phyloP scores from a whole-genome alignment of 1,140 invertebrate species.

The Cryptotermes secundus region DNA sequence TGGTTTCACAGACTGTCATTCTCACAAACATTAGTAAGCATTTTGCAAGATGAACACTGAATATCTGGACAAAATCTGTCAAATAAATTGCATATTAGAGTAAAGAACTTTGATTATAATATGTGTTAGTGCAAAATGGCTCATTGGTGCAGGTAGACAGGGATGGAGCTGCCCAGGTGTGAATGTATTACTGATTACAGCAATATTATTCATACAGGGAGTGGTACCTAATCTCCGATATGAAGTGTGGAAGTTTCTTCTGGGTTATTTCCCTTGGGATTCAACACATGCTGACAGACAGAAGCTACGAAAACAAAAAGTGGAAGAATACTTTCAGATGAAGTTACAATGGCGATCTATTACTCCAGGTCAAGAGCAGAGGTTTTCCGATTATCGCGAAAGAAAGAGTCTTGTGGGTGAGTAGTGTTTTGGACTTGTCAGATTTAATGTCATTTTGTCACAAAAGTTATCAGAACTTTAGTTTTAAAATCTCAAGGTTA shows the following conservation, averaged over 20 bases:
- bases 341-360: slow-evolving; percentile 96
- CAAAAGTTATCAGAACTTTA: too few species aligned
- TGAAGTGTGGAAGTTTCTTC: slow-evolving; percentile 94
- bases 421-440: slow-evolving; percentile 7
- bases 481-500: too few species aligned
- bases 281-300: slow-evolving; percentile 70
- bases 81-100: too few species aligned
- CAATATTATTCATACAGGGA: slow-evolving; percentile 54
- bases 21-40: too few species aligned
- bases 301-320: slow-evolving; percentile 67
- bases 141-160: background rate
- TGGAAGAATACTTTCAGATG: slow-evolving; percentile 91
- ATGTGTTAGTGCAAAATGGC: background rate
- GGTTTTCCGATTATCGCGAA: slow-evolving; percentile 87
- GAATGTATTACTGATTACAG: background rate
- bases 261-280: slow-evolving; percentile 87
- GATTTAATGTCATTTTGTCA: too few species aligned
- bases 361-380: slow-evolving; percentile 78
- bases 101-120: background rate
- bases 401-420: slow-evolving; percentile 88
- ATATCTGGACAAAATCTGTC: too few species aligned
- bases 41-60: too few species aligned
- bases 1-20: too few species aligned
- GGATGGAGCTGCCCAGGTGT: background rate
- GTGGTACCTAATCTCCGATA: slow-evolving; percentile 68